Evolutionary conservation across 2,113 vertebrate species (phyloP).

Genomic region (Macroglossus sobrinus): DNA sequence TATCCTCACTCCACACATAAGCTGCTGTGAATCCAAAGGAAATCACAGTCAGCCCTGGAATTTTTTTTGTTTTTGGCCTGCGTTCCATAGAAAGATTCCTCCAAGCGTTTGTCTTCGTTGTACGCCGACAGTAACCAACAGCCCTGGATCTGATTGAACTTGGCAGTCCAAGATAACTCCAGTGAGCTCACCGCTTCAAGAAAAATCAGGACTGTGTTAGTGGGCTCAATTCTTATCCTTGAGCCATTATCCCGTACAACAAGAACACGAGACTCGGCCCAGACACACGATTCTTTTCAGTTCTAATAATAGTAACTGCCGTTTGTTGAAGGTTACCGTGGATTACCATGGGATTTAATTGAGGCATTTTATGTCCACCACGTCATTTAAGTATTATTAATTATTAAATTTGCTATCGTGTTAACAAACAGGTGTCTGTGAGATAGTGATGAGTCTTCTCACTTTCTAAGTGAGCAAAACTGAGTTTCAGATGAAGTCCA

Average conservation of each 20-base stretch:
- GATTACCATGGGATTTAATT: background rate
- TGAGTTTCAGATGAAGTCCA: background rate
- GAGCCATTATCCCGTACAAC: background rate
- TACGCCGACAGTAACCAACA: background rate
- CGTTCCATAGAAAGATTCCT: background rate
- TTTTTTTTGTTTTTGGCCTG: background rate
- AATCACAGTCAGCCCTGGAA: background rate
- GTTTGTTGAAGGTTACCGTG: background rate
- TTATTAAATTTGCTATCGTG: background rate
- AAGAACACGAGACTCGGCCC: background rate
- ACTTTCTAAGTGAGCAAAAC: background rate
- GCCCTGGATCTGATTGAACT: background rate
- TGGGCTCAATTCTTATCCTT: background rate
- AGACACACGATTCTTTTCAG: background rate
- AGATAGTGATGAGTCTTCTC: background rate
- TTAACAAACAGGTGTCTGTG: background rate
- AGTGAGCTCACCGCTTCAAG: background rate
- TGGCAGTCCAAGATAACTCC: background rate
- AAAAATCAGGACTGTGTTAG: background rate
- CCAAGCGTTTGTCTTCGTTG: background rate
- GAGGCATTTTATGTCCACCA: background rate
- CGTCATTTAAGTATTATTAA: background rate
- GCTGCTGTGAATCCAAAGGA: background rate
- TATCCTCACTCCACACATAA: background rate
- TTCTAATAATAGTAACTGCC: background rate